Conservation (phyloP, 2,113 vertebrate species). For the Reinhardtius hippoglossoides region DNA sequence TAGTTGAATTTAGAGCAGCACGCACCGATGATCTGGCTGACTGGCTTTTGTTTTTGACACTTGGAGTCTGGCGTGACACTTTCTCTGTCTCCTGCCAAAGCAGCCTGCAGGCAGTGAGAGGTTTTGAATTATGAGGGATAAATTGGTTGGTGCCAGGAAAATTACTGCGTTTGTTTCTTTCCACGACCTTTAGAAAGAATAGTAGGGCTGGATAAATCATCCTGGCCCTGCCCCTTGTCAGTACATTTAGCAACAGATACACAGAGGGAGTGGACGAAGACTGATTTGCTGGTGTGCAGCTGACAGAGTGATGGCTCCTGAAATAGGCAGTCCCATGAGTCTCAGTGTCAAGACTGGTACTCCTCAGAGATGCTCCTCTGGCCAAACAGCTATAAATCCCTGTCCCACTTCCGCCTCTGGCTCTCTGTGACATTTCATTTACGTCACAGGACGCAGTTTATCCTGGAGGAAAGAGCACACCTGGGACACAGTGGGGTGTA, state of each 20-base stretch:
- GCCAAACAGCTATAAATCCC: constrained; percentile 49
- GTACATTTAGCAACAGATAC: constrained; percentile 16
- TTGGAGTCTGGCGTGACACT: neutral
- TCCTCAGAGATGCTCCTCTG: constrained; percentile 43
- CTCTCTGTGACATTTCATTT: constrained; percentile 46
- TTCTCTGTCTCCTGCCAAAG: constrained; percentile 22
- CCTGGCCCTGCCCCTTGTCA: constrained; percentile 13
- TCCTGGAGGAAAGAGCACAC: constrained; percentile 31
- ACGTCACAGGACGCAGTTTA: constrained; percentile 44
- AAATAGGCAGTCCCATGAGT: constrained; percentile 50
- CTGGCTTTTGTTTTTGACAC: constrained; percentile 7
- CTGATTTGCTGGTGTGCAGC: constrained; percentile 14
- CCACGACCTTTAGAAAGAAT: constrained; percentile 16
- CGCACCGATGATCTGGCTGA: neutral
- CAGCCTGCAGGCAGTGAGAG: neutral
- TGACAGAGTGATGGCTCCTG: constrained; percentile 47
- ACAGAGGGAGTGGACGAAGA: neutral
- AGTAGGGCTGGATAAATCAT: constrained; percentile 31
- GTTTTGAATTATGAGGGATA: constrained; percentile 32
- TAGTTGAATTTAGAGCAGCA: neutral
- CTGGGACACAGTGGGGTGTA: constrained; percentile 28
- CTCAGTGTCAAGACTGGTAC: constrained; percentile 12
- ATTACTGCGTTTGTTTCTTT: constrained; percentile 40
- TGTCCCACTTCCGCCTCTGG: constrained; percentile 18
- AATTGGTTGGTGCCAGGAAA: constrained; percentile 48